phyloP scores from a whole-genome alignment of 2,888 invertebrate species.

The Periphyllus acericola region DNA sequence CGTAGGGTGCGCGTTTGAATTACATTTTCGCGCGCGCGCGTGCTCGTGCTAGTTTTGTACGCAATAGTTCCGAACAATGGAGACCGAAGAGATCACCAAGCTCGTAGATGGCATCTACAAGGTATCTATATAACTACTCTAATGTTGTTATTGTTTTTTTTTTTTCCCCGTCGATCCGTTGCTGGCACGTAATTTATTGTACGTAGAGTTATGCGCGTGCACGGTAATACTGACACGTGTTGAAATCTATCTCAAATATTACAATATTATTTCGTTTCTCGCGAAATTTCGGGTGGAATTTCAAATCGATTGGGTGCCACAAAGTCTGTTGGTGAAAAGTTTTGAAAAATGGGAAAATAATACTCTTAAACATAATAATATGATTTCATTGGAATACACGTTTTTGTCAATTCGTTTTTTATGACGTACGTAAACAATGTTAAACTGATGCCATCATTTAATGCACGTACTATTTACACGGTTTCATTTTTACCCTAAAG shows the following conservation, averaged over 20 bases:
- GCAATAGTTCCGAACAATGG: slow-evolving; percentile 70
- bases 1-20: not conserved
- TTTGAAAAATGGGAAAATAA: not conserved
- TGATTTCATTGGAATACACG: not conserved
- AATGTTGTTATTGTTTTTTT: not conserved
- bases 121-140: slow-evolving; percentile 70
- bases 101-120: slow-evolving; percentile 91
- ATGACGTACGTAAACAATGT: not conserved
- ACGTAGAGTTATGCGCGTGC: no score
- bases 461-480: not conserved
- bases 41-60: not conserved
- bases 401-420: not conserved
- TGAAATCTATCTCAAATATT: not conserved
- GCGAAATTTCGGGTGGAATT: not conserved
- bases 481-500: not conserved
- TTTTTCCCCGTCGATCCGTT: not conserved
- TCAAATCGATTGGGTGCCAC: not conserved
- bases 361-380: not conserved
- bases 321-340: no score
- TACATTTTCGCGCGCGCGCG: not conserved
- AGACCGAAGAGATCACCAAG: slow-evolving; percentile 90
- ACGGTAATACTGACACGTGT: not conserved
- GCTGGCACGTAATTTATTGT: not conserved
- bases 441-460: not conserved
- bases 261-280: not conserved